Evolutionary conservation across 2,797 vertebrate species (phyloP).

Genomic region (Centropyge bicolor): DNA sequence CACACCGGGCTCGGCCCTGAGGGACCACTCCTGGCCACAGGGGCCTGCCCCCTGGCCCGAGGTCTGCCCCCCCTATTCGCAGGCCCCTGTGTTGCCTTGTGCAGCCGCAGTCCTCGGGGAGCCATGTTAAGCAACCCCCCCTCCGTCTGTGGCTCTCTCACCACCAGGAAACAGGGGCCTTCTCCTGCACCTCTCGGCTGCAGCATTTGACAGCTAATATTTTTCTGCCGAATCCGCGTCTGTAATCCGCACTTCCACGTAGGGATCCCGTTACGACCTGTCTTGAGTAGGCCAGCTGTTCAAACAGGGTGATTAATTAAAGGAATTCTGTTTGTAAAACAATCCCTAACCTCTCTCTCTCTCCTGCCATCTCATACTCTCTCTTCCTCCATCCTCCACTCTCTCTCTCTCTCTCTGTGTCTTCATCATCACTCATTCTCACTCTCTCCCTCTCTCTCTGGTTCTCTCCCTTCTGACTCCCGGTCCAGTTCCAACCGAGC

Average conservation of each 20-base stretch:
- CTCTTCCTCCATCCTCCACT: slow-evolving; percentile 58
- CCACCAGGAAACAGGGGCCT: slow-evolving; percentile 83
- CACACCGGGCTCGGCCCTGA: slow-evolving; percentile 47
- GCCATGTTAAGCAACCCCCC: slow-evolving; percentile 68
- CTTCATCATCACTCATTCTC: slow-evolving; percentile 69
- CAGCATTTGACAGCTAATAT: slow-evolving; percentile 87
- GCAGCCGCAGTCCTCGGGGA: slow-evolving; percentile 61
- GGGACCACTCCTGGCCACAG: slow-evolving; percentile 61
- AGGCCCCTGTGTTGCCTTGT: slow-evolving; percentile 60
- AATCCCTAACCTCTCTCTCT: slow-evolving; percentile 78
- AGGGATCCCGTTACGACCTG: slow-evolving; percentile 87
- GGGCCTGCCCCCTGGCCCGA: slow-evolving; percentile 62
- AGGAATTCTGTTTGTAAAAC: slow-evolving; percentile 98
- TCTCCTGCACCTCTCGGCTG: slow-evolving; percentile 78
- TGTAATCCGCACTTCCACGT: slow-evolving; percentile 86
- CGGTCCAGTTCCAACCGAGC: slow-evolving; percentile 55
- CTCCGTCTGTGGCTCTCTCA: slow-evolving; percentile 70
- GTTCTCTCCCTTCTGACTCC: slow-evolving; percentile 63
- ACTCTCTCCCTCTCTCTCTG: slow-evolving; percentile 43
- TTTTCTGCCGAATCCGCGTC: slow-evolving; percentile 84
- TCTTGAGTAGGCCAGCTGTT: slow-evolving; percentile 94
- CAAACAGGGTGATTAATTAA: slow-evolving; percentile 99
- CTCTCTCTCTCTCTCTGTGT: slow-evolving; percentile 45
- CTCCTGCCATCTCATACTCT: slow-evolving; percentile 60
- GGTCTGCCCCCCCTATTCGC: slow-evolving; percentile 8